Conservation (phyloP, 2,797 vertebrate species). For the Sebastes iracundus region DNA sequence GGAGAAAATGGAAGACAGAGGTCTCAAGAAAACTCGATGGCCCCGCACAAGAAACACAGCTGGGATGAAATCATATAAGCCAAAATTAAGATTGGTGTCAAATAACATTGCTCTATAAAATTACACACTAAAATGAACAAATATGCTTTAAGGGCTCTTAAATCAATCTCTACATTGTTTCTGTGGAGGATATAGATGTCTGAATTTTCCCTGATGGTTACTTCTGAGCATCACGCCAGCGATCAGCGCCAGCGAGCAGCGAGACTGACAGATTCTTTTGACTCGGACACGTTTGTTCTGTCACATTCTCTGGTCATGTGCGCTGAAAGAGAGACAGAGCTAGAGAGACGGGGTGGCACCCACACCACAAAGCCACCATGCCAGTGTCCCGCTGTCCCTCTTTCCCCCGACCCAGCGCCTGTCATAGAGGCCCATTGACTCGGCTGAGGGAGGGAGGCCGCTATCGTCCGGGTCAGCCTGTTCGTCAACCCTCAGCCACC, state of each 20-base stretch:
- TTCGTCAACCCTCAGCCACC: constrained; percentile 60
- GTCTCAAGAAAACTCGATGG: not conserved
- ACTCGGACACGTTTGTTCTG: constrained; percentile 56
- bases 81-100: not conserved
- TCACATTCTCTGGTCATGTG: constrained; percentile 66
- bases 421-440: constrained; percentile 76
- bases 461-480: constrained; percentile 67
- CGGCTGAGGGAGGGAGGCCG: constrained; percentile 52
- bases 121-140: not conserved
- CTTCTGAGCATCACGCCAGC: constrained; percentile 6
- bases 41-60: not conserved
- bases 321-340: constrained; percentile 46
- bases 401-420: constrained; percentile 39
- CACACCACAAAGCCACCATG: constrained; percentile 64
- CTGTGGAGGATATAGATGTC: constrained; percentile 6
- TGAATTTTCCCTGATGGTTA: not conserved
- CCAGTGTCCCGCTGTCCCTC: constrained; percentile 57
- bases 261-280: constrained; percentile 43
- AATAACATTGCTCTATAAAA: not conserved
- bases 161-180: not conserved
- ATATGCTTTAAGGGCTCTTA: not conserved
- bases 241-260: constrained; percentile 22
- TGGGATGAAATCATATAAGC: not conserved
- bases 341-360: constrained; percentile 50
- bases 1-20: not conserved